Conservation (phyloP, 1,140 invertebrate genomes). For the Apis laboriosa region DNA sequence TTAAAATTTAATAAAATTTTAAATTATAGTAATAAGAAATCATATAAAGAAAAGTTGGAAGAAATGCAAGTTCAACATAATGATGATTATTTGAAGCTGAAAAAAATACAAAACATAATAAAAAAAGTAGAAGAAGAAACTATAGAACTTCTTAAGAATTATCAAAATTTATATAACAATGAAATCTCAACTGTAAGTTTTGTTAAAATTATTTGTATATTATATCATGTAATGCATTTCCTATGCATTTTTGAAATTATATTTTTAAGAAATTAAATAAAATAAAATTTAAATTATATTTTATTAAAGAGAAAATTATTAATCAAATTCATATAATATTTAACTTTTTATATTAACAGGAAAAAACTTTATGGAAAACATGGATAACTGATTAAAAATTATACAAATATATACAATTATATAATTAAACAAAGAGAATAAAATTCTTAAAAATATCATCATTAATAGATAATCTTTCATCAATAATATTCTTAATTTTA, state of each 20-base stretch:
- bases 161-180: conserved; percentile 44
- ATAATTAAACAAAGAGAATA: too few species aligned
- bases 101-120: conserved; percentile 32
- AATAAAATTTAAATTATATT: conserved; percentile 10
- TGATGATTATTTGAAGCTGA: conserved; percentile 13
- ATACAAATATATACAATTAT: too few species aligned
- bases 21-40: conserved; percentile 47
- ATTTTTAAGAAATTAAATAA: too few species aligned
- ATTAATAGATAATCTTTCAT: not conserved
- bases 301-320: not conserved
- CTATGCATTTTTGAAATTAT: too few species aligned
- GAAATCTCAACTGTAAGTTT: conserved; percentile 55
- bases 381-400: not conserved
- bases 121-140: conserved; percentile 43
- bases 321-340: conserved; percentile 1
- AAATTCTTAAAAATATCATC: too few species aligned
- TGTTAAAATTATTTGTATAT: not conserved
- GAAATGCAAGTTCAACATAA: conserved; percentile 15
- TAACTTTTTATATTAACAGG: conserved; percentile 45
- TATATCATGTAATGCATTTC: not conserved
- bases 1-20: conserved; percentile 5
- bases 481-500: too few species aligned
- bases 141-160: conserved; percentile 20
- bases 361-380: conserved; percentile 27
- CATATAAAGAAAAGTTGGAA: conserved; percentile 42